These are phyloP conservation scores for Ptiloglossa arizonensis DNA, from an alignment of 1,140 invertebrate genomes.

Conservation along the genomic window DNA sequence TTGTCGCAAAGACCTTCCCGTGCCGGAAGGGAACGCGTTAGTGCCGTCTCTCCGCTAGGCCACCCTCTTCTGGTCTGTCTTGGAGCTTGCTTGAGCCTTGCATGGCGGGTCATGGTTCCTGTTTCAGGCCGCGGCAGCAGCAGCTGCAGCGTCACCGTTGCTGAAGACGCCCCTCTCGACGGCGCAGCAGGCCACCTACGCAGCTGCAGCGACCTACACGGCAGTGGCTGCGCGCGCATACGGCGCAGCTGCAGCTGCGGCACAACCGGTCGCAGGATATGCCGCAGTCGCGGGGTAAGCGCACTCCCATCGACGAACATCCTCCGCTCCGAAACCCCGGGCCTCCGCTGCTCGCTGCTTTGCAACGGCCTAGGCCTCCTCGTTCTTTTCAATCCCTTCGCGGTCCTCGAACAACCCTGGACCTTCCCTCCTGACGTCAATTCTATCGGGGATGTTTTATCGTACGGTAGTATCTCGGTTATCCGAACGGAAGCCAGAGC, in stretches of 20 bases:
- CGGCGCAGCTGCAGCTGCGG: constrained; percentile 86
- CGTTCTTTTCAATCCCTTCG: constrained; percentile 4
- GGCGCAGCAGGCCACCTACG: constrained; percentile 89
- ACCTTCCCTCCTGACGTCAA: not conserved
- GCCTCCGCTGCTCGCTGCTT: not conserved
- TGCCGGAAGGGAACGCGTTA: constrained; percentile 41
- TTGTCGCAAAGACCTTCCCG: constrained; percentile 12
- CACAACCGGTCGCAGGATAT: constrained; percentile 85
- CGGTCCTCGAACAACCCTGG: not conserved
- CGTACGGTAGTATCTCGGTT: too few species aligned
- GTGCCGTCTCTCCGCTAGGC: constrained; percentile 58
- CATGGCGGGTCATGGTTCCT: constrained; percentile 82
- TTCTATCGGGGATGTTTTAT: too few species aligned
- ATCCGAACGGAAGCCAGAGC: too few species aligned
- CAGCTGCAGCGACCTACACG: constrained; percentile 91
- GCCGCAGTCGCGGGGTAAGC: constrained; percentile 87
- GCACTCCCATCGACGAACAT: constrained; percentile 7
- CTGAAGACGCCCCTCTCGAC: constrained; percentile 87
- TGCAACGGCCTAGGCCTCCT: not conserved
- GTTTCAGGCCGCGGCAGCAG: constrained; percentile 84
- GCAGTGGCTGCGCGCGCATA: constrained; percentile 91
- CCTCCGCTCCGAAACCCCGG: constrained; percentile 11
- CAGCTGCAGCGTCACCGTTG: constrained; percentile 87
- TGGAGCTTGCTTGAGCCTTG: constrained; percentile 81
- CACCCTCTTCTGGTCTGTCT: constrained; percentile 59